Evolutionary conservation across 1,140 invertebrate genomes (phyloP), one percentile per base, ranked within the genome.

Genomic region (Tetragnatha versicolor): DNA sequence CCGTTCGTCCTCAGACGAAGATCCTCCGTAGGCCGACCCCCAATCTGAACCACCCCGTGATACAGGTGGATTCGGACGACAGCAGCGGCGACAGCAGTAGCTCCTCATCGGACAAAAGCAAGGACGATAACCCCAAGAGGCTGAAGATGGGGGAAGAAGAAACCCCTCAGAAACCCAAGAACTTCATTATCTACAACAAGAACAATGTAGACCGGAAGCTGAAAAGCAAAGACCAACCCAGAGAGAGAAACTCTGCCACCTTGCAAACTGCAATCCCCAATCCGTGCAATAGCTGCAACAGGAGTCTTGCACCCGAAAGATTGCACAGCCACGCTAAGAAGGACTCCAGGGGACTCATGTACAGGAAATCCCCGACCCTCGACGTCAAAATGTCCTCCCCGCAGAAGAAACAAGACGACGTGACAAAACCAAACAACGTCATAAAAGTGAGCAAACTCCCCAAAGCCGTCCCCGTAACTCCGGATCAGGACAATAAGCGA

Each of bases 311-410:
- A 42, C 89, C 89, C 0, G 89, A 90, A 80, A 83, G 89, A 6
- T 87, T 90, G 49, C 89, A 90, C 82, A 90, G 89, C 82, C 89
- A 90, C 82, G 89, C 88, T 7, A 85, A 84, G 25, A 79, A 60
- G 61, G 80, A 39, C 37, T 66, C 37, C 29, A 69, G 79, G 25
- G 39, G 75, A 25, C 60, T 79, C 37, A 79, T 69, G 76, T 29
- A 35, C 29, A 69, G 65, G 37, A 68, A 51, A 47, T 72, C 27
- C 51, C 75, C 65, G 33, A 65, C 70, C 12, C 27, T 69, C 17
- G 63, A 76, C 31, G 35, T 61, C 29, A 77, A 75, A 37, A 1
- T 20, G 22, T 17, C 60, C 6, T 70, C 70, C 0, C 58, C 70
- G 14, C 45, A 49, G 25, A 68, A 69, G 47, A 47, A 79, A 47